These are phyloP conservation scores for Leptestheria dahalacensis DNA, from an alignment of 1,140 invertebrate genomes.

Conservation along the genomic window DNA sequence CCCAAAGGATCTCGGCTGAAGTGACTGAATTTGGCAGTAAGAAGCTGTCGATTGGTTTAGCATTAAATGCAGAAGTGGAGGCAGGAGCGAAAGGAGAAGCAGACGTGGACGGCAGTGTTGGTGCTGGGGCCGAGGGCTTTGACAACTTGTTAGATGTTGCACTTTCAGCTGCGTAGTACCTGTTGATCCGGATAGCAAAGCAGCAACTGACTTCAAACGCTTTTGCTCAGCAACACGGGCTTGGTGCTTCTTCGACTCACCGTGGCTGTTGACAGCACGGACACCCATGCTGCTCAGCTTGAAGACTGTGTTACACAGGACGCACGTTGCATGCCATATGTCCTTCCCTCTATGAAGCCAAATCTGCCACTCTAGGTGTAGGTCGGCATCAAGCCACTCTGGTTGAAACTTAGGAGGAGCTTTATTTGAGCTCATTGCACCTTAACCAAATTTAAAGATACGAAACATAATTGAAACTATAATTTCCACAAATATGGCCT, in stretches of 20 bases:
- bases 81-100: not conserved
- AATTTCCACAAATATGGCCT: not conserved
- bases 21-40: not conserved
- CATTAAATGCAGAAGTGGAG: not conserved
- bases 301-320: not conserved
- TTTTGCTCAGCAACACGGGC: not conserved
- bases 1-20: not conserved
- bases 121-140: not conserved
- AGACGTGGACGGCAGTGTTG: not conserved
- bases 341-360: not conserved
- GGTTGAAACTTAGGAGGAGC: not conserved
- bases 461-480: not conserved
- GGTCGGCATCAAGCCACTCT: not conserved
- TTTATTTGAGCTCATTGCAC: not conserved
- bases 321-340: not conserved
- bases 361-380: not conserved
- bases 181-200: not conserved
- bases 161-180: not conserved
- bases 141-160: not conserved
- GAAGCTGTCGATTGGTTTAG: not conserved
- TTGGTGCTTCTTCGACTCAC: not conserved
- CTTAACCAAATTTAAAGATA: not conserved
- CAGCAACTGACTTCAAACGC: not conserved
- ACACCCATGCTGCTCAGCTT: not conserved
- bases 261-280: not conserved